Base-by-base conservation (phyloP, 2,888 invertebrate species). In the Apotomis turbidana region DNA sequence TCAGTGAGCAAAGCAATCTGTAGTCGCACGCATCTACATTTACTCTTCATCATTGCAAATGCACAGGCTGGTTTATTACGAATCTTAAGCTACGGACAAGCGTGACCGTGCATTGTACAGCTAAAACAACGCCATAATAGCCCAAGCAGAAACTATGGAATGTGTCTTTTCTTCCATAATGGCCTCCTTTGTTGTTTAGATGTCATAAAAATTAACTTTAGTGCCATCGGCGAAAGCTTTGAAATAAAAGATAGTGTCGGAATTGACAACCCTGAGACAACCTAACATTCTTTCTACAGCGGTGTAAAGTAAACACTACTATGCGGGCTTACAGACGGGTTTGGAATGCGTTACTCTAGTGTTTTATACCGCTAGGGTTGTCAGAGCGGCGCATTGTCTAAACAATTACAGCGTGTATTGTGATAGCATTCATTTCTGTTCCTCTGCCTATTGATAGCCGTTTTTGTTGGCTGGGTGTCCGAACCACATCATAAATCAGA, bases 401-500 rank as follows among this genome's bases (percentile, higher is more conserved):
- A 93, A 93, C 93, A 93, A 93, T 93, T 92, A 93, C 88, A 85
- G 83, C 80, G 80, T 84, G 90, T 87, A 91, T 92, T 91, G 92
- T 92, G 89, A 83, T 83, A 83, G 84, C 87, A 87, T 90, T 91
- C 91, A 91, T 93, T 91, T 91, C 85, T 88, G 88, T 91, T 88
- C 85, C 89, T 91, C 90, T 88, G 90, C 87, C 90, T 88, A 89
- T 91, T 89, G 88, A 90, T 87, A 83, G 81, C 80, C 82, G 87
- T 87, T 90, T 91, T 90, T 90, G 90, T 90, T 88, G 83, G 84
- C 81, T 90, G 89, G 89, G 89, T 90, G 90, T 91, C 85, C 87
- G 88, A 85, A 90, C 90, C 89, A 86, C 90, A 90, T 89, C 92
- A 91, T 93, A 92, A 93, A 93, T 93, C 91, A 92, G 86, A 81